Base-by-base conservation (phyloP, 2,888 invertebrate genomes). In the Hartigia nigra region DNA sequence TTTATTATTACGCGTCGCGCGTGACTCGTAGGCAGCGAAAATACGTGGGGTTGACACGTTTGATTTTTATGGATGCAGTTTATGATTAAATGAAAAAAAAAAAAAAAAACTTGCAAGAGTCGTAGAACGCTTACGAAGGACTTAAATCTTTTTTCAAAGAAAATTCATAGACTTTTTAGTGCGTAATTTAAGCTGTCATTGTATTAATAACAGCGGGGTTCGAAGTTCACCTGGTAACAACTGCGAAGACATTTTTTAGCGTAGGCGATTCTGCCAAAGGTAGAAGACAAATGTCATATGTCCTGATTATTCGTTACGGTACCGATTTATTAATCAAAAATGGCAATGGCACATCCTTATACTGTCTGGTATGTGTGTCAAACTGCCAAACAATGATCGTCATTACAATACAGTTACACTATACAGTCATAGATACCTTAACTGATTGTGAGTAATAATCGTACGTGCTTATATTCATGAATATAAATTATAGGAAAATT, bases 321-420 rank as follows among this genome's bases (percentile, higher is more conserved):
- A 72, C 31, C 72, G 32, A 31, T n/a, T 72, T 72, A 34, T 72
- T 72, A 34, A 1, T 72, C 72, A 31, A 31, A 34, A 32, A 72
- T 72, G 32, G 31, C 72, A 31, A 32, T n/a, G 1, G 31, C 23
- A 72, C 34, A 72, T 31, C 72, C 72, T 72, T 72, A 32, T 72
- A 31, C 23, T 72, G 39, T 14, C 12, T 35, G 76, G 82, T 79
- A 82, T 82, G 76, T 74, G 76, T 82, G 81, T 82, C 82, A 79
- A 74, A 74, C 70, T 69, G 77, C 77, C 70, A 80, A 80, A 81
- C 82, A 82, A 81, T 81, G 81, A 79, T 77, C 81, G 74, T 75
- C 81, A 78, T 78, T 79, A 70, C 75, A 76, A 79, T 75, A 78
- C 82, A 69, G 82, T 77, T 79, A 81, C 72, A 72, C 23, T 72